Conservation (phyloP, 2,113 vertebrate species). For the Propithecus coquereli region DNA sequence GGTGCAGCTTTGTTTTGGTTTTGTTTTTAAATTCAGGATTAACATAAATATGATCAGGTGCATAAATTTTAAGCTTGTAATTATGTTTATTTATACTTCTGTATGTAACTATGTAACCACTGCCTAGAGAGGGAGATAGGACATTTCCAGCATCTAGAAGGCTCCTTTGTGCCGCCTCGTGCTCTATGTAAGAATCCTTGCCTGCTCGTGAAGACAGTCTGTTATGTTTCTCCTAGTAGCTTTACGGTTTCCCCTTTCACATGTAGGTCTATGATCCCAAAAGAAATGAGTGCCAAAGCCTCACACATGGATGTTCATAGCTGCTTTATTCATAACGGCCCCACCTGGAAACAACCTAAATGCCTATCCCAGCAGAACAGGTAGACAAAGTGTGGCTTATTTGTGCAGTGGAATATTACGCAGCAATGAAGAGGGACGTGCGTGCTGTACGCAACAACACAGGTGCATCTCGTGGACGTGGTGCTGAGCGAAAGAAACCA, state of each 20-base stretch:
- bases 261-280: neutral
- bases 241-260: neutral
- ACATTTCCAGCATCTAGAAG: neutral
- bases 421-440: neutral
- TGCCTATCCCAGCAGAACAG: neutral
- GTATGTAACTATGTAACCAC: neutral
- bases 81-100: neutral
- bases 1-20: neutral
- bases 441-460: rapidly evolving
- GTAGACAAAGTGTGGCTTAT: too few relatives aligned
- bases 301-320: rapidly evolving
- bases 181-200: neutral
- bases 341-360: neutral
- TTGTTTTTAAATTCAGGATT: neutral
- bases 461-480: neutral
- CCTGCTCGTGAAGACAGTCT: neutral
- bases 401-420: rapidly evolving
- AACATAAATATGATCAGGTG: neutral
- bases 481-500: neutral
- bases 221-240: neutral
- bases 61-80: neutral
- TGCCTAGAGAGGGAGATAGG: neutral
- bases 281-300: neutral
- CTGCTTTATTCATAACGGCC: neutral
- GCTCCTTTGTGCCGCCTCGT: neutral